Evolutionary conservation across 2,888 invertebrate species (phyloP), one percentile per base, ranked within the genome.

Genomic region (Caradrina clavipalpis): DNA sequence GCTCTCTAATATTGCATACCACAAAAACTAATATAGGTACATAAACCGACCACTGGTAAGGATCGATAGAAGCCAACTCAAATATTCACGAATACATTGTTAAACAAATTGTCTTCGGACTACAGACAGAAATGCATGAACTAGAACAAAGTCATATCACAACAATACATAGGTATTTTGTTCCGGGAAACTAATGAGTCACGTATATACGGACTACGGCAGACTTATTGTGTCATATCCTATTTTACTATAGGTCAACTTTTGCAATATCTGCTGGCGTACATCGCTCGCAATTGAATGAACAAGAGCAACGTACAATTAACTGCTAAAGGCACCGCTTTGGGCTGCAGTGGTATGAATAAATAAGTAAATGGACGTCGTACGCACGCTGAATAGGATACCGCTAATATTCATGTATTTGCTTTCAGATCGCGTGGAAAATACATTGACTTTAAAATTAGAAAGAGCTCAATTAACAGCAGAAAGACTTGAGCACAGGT

Each of bases 381-480:
- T 75, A 81, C 78, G 83, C 79, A 83, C 63, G 61, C 77, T 86
- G 85, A 89, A 86, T 85, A 88, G 87, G 85, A 89, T 86, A 78
- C 81, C 69, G 76, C 84, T 88, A 83, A 84, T 83, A 86, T 70
- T 79, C 73, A 79, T 81, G 73, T 85, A 83, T 88, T 89, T 86
- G 82, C 78, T 92, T 91, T 63, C 91, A 96, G 96, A 95, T 89
- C 95, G 94, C 63, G 91, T 95, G 74, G 95, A 95, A 87, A 95
- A 94, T 62, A 93, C 95, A 70, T 84, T 96, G 76, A 93, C 94
- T 78, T 86, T 95, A 83, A 92, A 92, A 90, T 89, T 96, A 84
- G 93, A 96, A 87, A 91, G 96, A 88, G 91, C 92, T 79, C 92
- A 96, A 91, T 88, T 96, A 88, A 95, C 96, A 81, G 96, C 95